phyloP scores from a whole-genome alignment of 1,140 invertebrate genomes.

The Dolichoris vasculosae region DNA sequence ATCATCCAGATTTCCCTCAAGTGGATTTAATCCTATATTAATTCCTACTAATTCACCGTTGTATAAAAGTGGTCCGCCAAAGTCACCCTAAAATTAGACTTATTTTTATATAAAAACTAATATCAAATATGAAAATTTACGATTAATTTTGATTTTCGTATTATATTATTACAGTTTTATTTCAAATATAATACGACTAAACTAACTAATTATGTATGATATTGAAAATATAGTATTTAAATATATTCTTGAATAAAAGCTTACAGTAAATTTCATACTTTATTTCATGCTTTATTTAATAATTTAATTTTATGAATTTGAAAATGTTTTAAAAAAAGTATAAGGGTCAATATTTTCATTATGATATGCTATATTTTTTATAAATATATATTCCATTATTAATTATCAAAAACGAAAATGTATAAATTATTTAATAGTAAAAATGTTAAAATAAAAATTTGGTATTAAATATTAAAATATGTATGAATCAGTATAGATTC shows the following conservation, averaged over 20 bases:
- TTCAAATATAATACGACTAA: not conserved
- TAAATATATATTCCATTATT: no score
- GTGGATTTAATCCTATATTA: not conserved
- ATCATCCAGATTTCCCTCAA: not conserved
- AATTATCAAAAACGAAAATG: no score
- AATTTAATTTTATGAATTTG: not conserved
- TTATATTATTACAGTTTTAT: not conserved
- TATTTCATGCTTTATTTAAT: no score
- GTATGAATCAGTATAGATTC: no score
- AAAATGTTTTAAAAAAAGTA: no score
- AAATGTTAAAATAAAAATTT: no score
- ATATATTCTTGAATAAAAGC: not conserved
- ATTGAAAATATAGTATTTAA: not conserved
- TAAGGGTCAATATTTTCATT: no score
- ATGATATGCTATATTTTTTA: no score
- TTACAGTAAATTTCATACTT: not conserved
- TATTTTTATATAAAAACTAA: not conserved
- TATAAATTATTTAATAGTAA: no score
- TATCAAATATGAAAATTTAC: not conserved
- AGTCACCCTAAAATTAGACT: conserved; percentile 3
- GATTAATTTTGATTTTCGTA: not conserved
- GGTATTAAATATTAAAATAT: no score
- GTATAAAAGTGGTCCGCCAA: conserved; percentile 12
- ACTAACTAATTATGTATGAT: not conserved
- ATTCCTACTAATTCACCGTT: conserved; percentile 4